Base-by-base conservation (phyloP, 2,797 vertebrate species). In the Pyrocephalus nanus region DNA sequence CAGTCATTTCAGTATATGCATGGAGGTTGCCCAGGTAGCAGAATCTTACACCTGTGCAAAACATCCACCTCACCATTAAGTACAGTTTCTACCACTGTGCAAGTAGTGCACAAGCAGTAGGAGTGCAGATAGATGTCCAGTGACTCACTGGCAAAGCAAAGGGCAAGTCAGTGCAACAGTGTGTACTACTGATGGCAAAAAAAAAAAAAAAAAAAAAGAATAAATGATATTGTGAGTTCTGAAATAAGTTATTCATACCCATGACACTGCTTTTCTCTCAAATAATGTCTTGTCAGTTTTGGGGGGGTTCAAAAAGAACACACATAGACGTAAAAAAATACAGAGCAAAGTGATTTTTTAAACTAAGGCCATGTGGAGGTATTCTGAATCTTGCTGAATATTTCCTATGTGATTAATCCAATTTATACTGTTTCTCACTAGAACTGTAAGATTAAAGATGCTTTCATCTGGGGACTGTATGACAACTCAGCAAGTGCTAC, bases 381-480 rank as follows among this genome's bases (percentile, higher is more conserved):
- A 67, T 67, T 67, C 57, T 71, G 66, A 60, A 29, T 78, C 42
- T 78, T 80, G 27, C 23, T 77, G 47, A 53, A 20, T 74, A 92
- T n/a, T 19, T 81, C 29, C 25, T 77, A 19, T 34, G 29, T 65
- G 53, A 86, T 83, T 88, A 81, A 61, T 50, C 17, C 6, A 92
- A 92, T 88, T 81, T 54, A 40, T 78, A 65, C 12, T 29, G 10
- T 81, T 93, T 92, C 83, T 83, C 47, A 61, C 61, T 84, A 78
- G 42, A 85, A 78, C 11, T 65, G 9, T 58, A 75, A 81, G 58
- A 75, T 58, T 86, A 93, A 93, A 90, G n/a, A 72, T 22, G 2
- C 19, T 88, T 88, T 90, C 27, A 78, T 78, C 19, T n/a, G 29
- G 7, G 8, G 8, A 19, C 22, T 74, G 17, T 34, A 26, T 50